Conservation (phyloP, 2,113 vertebrate species). For the Myotis yumanensis region DNA sequence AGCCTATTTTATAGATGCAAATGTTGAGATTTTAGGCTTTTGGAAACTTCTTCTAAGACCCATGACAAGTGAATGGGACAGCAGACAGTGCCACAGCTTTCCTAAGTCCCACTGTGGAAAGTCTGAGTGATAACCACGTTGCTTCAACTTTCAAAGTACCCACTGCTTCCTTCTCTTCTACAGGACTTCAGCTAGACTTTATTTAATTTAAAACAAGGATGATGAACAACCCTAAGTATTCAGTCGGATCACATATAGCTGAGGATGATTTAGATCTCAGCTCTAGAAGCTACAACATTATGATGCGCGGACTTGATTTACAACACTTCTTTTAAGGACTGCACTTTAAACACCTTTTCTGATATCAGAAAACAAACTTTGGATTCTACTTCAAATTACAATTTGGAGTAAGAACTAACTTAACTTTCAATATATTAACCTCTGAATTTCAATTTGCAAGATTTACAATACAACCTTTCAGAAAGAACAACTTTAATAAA, state of each 20-base stretch:
- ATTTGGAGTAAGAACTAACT: not conserved
- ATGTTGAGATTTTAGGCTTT: not conserved
- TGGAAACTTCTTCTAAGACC: conserved; percentile 29
- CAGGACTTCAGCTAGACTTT: not conserved
- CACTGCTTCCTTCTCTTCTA: not conserved
- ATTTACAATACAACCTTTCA: not conserved
- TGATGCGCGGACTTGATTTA: not conserved
- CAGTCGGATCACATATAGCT: not conserved
- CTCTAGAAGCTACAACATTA: not conserved
- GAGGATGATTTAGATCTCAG: not conserved
- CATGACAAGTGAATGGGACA: not conserved
- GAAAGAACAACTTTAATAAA: conserved; percentile 39
- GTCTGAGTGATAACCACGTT: not conserved
- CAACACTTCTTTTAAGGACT: not conserved
- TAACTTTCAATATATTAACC: conserved; percentile 12
- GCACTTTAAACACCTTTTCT: not conserved
- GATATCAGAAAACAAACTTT: conserved; percentile 37
- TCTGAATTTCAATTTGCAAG: conserved; percentile 33
- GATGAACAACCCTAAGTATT: not conserved
- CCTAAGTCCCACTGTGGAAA: not conserved
- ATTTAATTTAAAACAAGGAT: conserved; percentile 11
- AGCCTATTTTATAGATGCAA: not conserved
- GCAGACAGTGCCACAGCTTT: not conserved
- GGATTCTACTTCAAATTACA: conserved; percentile 17
- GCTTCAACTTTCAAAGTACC: not conserved